These are phyloP conservation scores for Capreolus pygargus DNA, from an alignment of 2,113 vertebrate species.

Conservation along the genomic window DNA sequence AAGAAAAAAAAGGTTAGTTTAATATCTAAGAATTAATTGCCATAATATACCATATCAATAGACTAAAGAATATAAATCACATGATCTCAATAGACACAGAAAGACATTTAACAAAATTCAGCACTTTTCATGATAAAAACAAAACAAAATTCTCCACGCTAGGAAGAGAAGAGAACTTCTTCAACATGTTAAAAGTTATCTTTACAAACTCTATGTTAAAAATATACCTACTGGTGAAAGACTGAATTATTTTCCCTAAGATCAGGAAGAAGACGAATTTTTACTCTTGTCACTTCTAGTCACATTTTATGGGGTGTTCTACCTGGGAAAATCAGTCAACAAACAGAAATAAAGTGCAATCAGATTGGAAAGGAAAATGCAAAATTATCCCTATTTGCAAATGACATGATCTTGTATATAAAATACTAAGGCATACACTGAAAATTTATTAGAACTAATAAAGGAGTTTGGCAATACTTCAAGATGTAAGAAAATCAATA, in stretches of 20 bases:
- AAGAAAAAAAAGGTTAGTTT: not conserved
- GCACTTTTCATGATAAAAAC: not conserved
- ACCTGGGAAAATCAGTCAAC: not conserved
- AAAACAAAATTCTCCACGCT: not conserved
- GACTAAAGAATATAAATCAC: not conserved
- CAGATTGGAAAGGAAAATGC: not conserved
- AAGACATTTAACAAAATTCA: not conserved
- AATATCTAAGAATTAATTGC: not conserved
- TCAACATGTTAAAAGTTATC: not conserved
- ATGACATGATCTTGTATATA: not conserved
- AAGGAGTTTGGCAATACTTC: not conserved
- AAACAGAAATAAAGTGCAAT: not conserved
- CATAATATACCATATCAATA: not conserved
- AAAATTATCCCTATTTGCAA: not conserved
- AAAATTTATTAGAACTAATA: slow-evolving; percentile 45
- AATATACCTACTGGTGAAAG: not conserved
- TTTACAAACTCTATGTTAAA: not conserved
- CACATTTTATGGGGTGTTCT: not conserved
- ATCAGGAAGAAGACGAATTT: not conserved
- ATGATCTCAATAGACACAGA: not conserved
- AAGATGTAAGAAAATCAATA: not conserved
- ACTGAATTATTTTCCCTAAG: not conserved
- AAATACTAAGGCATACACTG: not conserved
- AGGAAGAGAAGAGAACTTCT: not conserved
- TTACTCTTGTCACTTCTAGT: not conserved